Percentiles rank a stretch among this genome's conserved stretches.
These are phyloP conservation scores for Drosophila sulfurigaster DNA, from an alignment of 1,140 invertebrate species.

Conservation along the genomic window DNA sequence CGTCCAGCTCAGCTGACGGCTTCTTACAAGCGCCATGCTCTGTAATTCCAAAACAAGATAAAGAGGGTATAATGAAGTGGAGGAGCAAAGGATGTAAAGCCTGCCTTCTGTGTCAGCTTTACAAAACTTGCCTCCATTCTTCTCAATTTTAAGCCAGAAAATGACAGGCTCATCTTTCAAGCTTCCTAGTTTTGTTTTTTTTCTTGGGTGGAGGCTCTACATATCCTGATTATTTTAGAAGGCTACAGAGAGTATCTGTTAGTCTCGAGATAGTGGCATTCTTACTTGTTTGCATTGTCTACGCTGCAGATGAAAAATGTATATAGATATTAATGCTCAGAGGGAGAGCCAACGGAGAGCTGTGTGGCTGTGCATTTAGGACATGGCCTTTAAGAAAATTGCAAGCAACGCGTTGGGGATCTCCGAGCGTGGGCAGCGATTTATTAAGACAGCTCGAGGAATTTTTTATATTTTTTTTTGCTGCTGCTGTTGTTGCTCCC, in stretches of 20 bases:
- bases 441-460: conserved; percentile 50
- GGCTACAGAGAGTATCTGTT: not conserved
- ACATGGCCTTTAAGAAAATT: conserved; percentile 50
- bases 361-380: conserved; percentile 39
- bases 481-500: not conserved
- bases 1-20: conserved; percentile 31
- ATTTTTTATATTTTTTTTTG: not conserved
- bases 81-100: not conserved
- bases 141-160: conserved; percentile 1
- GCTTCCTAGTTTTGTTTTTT: not conserved
- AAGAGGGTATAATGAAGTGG: conserved; percentile 11
- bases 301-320: conserved; percentile 55
- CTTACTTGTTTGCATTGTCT: conserved; percentile 54
- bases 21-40: conserved; percentile 5
- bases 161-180: conserved; percentile 1
- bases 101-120: not conserved
- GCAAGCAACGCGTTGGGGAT: conserved; percentile 18
- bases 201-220: not conserved
- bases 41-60: not conserved
- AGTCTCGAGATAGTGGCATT: conserved; percentile 8
- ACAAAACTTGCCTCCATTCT: conserved; percentile 2
- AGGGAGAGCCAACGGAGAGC: conserved; percentile 4
- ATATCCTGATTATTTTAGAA: not conserved
- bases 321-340: conserved; percentile 60
- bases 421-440: conserved; percentile 38